Conservation (phyloP, 2,888 invertebrate species). For the Erpobdella octoculata region DNA sequence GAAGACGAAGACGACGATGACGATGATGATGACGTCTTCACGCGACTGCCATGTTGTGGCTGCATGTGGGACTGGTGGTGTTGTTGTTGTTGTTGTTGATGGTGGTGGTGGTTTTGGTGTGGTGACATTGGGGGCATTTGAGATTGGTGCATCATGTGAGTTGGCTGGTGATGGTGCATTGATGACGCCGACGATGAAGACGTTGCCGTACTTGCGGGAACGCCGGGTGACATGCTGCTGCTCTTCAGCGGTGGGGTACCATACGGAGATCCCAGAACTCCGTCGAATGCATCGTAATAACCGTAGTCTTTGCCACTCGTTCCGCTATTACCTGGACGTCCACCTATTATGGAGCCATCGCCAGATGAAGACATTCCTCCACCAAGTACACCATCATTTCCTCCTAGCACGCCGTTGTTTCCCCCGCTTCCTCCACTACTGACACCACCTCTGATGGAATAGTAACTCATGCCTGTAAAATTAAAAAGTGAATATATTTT, state of each 20-base stretch:
- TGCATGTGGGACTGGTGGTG: slow-evolving; percentile 6
- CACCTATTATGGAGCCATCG: not conserved
- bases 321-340: not conserved
- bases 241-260: not conserved
- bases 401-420: not conserved
- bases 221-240: not conserved
- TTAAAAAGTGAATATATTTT: not conserved
- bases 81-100: not conserved
- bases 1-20: slow-evolving; percentile 18
- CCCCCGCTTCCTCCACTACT: not conserved
- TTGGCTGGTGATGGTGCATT: not conserved
- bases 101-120: slow-evolving; percentile 5
- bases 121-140: not conserved
- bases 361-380: not conserved
- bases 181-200: not conserved
- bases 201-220: not conserved
- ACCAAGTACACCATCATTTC: not conserved
- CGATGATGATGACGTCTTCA: slow-evolving; percentile 6
- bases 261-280: not conserved
- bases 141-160: not conserved
- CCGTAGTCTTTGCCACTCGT: not conserved
- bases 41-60: not conserved
- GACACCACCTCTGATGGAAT: not conserved
- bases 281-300: slow-evolving; percentile 11
- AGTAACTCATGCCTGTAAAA: slow-evolving; percentile 14